These are phyloP conservation scores for Siniperca scherzeri DNA, from an alignment of 2,797 vertebrate genomes.

Conservation along the genomic window DNA sequence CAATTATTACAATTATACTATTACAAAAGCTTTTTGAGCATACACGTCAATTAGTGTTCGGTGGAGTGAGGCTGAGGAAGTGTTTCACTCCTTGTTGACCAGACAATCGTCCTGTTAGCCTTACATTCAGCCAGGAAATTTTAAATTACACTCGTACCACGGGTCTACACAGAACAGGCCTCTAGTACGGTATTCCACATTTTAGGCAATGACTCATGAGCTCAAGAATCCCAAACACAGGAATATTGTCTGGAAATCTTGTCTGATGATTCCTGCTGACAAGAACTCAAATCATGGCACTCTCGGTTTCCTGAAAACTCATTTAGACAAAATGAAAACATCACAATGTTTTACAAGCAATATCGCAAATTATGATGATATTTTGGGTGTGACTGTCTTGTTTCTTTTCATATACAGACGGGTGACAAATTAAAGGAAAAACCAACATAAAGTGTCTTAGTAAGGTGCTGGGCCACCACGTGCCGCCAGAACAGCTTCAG, in stretches of 20 bases:
- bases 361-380: background rate
- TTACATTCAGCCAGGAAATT: slow-evolving; percentile 24
- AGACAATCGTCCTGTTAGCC: slow-evolving; percentile 7
- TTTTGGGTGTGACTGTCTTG: background rate
- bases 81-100: slow-evolving; percentile 25
- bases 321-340: background rate
- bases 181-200: slow-evolving; percentile 17
- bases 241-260: slow-evolving; percentile 2
- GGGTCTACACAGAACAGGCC: slow-evolving; percentile 5
- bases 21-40: slow-evolving; percentile 39
- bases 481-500: too few relatives aligned
- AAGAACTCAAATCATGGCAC: slow-evolving; percentile 16
- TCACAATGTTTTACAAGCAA: background rate
- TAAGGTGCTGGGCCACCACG: too few relatives aligned
- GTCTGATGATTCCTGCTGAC: slow-evolving; percentile 23
- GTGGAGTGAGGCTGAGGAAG: slow-evolving; percentile 23
- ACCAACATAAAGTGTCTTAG: too few relatives aligned
- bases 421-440: too few relatives aligned
- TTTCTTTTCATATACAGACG: background rate
- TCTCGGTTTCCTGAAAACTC: background rate
- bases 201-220: slow-evolving; percentile 50
- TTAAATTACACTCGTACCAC: background rate
- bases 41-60: slow-evolving; percentile 33
- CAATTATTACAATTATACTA: slow-evolving; percentile 39
- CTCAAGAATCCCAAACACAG: slow-evolving; percentile 47